A percentile compares a stretch with the other conserved stretches of the same genome.
Evolutionary conservation across 1,140 invertebrate species (phyloP).

Genomic region (Diplogasteroides magnus): DNA sequence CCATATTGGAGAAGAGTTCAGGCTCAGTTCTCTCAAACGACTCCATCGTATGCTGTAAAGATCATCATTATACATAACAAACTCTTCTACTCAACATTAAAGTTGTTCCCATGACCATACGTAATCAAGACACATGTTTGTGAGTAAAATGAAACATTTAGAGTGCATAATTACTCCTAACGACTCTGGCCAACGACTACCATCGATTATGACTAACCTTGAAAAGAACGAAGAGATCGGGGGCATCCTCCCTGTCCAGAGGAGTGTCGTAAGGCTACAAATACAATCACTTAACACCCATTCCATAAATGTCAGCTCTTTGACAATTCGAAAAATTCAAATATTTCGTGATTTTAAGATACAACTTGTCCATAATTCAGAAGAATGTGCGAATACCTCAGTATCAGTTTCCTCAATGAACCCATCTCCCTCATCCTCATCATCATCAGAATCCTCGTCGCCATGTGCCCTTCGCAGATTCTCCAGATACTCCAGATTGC

Average conservation of each 20-base stretch:
- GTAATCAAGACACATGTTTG: slow-evolving; percentile 6
- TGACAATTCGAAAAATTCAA: too few species aligned
- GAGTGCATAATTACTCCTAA: not conserved
- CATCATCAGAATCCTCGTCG: slow-evolving; percentile 11
- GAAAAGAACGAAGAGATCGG: slow-evolving; percentile 27
- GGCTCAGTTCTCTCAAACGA: slow-evolving; percentile 6
- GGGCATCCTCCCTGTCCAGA: slow-evolving; percentile 22
- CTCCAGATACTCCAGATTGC: slow-evolving; percentile 22
- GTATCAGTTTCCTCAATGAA: slow-evolving; percentile 34
- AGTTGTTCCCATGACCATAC: too few species aligned
- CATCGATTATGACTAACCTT: slow-evolving; percentile 19
- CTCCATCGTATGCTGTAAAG: not conserved
- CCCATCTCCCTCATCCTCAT: slow-evolving; percentile 34
- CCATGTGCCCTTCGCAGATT: slow-evolving; percentile 11
- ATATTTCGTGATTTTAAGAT: too few species aligned
- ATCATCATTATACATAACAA: too few species aligned
- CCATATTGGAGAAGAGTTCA: slow-evolving; percentile 12
- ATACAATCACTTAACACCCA: too few species aligned
- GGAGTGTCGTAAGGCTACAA: slow-evolving; percentile 31
- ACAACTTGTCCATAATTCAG: too few species aligned
- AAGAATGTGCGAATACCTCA: slow-evolving; percentile 12
- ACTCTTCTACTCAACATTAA: too few species aligned
- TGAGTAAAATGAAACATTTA: slow-evolving; percentile 9
- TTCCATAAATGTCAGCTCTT: too few species aligned
- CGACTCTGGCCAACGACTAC: not conserved